A percentile compares a stretch with the other conserved stretches of the same genome.
Evolutionary conservation across 2,888 invertebrate genomes (phyloP).

Genomic region (Archips xylosteana): DNA sequence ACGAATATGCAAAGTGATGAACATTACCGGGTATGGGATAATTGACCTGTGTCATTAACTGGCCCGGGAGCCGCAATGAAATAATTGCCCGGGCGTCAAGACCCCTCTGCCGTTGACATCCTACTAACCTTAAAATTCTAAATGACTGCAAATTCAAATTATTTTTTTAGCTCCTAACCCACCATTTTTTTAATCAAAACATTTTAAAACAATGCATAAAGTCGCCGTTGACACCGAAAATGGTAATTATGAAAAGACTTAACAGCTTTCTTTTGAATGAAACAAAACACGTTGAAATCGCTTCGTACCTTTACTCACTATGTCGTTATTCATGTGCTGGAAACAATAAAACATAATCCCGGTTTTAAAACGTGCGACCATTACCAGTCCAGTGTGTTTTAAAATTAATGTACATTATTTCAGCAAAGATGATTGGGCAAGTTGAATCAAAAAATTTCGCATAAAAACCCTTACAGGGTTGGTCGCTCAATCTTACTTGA

Average conservation of each 20-base stretch:
- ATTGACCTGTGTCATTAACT: conserved; percentile 17
- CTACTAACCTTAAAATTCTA: conserved; percentile 31
- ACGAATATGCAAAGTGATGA: conserved; percentile 10
- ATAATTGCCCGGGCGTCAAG: conserved; percentile 18
- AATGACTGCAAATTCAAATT: conserved; percentile 26
- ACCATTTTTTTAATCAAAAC: conserved; percentile 1
- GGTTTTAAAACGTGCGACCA: background rate
- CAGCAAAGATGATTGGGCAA: too few species aligned
- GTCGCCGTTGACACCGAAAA: background rate
- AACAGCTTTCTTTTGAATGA: background rate
- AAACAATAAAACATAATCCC: background rate
- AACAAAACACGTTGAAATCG: background rate
- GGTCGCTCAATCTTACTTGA: too few species aligned
- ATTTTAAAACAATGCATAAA: background rate
- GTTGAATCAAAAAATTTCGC: too few species aligned
- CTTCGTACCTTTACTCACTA: background rate
- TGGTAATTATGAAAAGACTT: background rate
- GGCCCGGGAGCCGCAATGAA: conserved; percentile 15
- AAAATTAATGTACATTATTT: too few species aligned
- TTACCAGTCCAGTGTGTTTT: background rate
- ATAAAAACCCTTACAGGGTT: too few species aligned
- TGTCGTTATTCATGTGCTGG: background rate
- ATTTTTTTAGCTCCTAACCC: conserved; percentile 17
- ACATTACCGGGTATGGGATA: conserved; percentile 11
- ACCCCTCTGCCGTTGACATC: conserved; percentile 32